Evolutionary conservation across 2,888 invertebrate species (phyloP), one percentile per base, ranked within the genome.

Genomic region (Drosophila ustulata): DNA sequence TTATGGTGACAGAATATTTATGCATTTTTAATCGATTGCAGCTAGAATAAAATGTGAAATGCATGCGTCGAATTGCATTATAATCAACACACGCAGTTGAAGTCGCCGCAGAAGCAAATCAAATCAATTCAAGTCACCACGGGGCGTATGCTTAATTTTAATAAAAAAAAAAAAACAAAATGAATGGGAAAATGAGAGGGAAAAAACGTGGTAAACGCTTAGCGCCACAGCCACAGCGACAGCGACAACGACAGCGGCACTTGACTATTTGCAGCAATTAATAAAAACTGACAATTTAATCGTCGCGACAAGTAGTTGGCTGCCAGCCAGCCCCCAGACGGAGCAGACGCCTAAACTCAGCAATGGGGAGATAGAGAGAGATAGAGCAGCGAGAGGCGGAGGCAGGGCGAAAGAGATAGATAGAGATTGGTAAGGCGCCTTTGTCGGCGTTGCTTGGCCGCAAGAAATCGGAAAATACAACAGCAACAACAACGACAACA

Each of bases 231-330:
- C 2, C n/a, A 4, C 47, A 30, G 59, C 6, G 59, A 50, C 67
- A 64, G 45, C 39, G 53, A 0, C 57, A 50, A 46, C n/a, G 59
- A 7, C 75, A 66, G 66, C 72, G 77, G 49, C 67, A 75, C 75
- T 74, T 71, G 72, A 70, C 76, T 86, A 89, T 86, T 86, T 82
- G 85, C 85, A 85, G 89, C 89, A 90, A 91, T 90, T 91, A 91
- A 90, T 90, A 90, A 90, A 88, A 86, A 82, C 90, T 91, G 90
- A 90, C 90, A 90, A 91, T 90, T 83, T 91, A 90, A 90, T 90
- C 90, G 85, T 79, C 82, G 81, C 80, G 88, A 89, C 88, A 90
- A 88, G 89, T 89, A 84, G 89, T 88, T 82, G 82, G 83, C 89
- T 84, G 82, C 88, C 89, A 89, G 75, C 79, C 80, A 79, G 81